Base-by-base conservation (phyloP, 1,140 invertebrate species). In the Prorops nasuta region DNA sequence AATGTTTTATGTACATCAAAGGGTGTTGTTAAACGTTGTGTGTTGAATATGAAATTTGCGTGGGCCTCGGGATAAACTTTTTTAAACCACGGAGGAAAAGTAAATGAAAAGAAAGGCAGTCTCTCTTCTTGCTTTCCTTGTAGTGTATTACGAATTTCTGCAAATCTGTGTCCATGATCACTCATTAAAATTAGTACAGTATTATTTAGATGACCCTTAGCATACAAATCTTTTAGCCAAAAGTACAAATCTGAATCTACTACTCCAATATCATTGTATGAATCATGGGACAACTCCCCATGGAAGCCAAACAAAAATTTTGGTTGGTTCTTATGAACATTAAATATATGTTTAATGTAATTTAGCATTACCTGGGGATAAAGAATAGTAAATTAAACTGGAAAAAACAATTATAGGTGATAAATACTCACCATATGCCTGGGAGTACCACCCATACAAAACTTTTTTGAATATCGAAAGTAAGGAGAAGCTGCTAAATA, bases 121-220 rank as follows among this genome's bases (percentile, higher is more conserved):
- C 93, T 80, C 64, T 96, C 93, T 68, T 96, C 93, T 53, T 91
- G 83, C 74, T 94, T 93, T 1, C 92, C 92, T 72, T 94, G 91
- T 8, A 92, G 76, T 0, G 91, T 94, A 56, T 90, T 85, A 1
- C 93, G 82, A 7, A 95, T 86, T 38, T 85, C 80, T 1, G 89
- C 84, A 74, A 92, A 94, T 62, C 90, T 89, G 51, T 90, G 85
- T 10, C 92, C 92, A 74, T 95, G 92, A 78, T 96, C 92, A 15
- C 89, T 89, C 88, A 94, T 91, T 2, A 94, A 63, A 34, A 95
- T 84, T 1, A 96, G 72, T 47, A 95, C 62, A 0, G 92, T 91
- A 58, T 93, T 85, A 58, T 94, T 85, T 0, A 92, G 74, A 22
- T 83, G 66, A 0, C 84, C 84, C 4, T 72, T 72, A n/a, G 77